A percentile compares a stretch with the other conserved stretches of the same genome.
phyloP scores from a whole-genome alignment of 2,797 vertebrate species.

The Diglossa cyanea region DNA sequence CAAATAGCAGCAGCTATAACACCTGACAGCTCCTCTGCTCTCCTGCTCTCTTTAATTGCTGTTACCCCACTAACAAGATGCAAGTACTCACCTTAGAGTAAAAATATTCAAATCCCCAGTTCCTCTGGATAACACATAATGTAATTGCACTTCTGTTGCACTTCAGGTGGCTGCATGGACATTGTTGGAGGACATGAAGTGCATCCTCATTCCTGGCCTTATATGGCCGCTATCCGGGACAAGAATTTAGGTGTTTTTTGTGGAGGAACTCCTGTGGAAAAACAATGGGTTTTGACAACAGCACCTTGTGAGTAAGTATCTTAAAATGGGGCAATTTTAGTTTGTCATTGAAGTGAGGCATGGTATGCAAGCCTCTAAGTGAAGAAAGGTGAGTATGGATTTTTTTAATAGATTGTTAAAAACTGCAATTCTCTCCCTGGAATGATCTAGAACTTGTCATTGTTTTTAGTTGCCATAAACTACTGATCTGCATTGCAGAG shows the following conservation, averaged over 20 bases:
- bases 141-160: background rate
- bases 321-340: background rate
- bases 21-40: background rate
- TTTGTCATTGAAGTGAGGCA: background rate
- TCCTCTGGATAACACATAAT: background rate
- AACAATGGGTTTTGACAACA: background rate
- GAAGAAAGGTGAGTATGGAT: background rate
- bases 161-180: background rate
- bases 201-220: background rate
- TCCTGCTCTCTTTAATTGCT: background rate
- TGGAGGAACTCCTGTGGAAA: background rate
- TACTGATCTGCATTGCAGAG: background rate
- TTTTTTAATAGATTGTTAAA: background rate
- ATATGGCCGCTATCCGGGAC: background rate
- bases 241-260: background rate
- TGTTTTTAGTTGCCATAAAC: background rate
- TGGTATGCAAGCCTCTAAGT: background rate
- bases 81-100: background rate
- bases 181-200: rapidly evolving
- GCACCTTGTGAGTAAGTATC: rapidly evolving
- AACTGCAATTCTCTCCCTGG: background rate
- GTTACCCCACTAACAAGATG: background rate
- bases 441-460: background rate
- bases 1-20: background rate
- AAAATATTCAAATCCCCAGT: background rate